Evolutionary conservation across 92 coral and sea anemone genomes (phyloP).

Genomic region (Pocillopora meandrina): DNA sequence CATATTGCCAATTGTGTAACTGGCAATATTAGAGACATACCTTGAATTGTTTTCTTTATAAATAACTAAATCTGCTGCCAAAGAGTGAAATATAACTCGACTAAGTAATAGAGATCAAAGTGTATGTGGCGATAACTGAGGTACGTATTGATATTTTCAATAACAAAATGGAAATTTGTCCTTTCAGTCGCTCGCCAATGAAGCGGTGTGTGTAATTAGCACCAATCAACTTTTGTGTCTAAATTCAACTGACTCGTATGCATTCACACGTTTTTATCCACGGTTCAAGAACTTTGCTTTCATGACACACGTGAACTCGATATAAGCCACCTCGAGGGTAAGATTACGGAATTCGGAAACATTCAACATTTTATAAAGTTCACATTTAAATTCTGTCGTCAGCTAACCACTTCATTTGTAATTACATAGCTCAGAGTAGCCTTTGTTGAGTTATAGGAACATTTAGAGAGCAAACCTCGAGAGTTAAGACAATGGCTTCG

Average conservation of each 20-base stretch:
- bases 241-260: too few species aligned
- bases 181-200: too few species aligned
- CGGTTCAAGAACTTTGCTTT: too few species aligned
- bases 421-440: background rate
- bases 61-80: background rate
- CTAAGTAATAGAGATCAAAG: background rate
- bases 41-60: background rate
- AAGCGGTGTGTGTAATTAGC: too few species aligned
- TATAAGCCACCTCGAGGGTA: background rate
- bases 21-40: slow-evolving; percentile 5
- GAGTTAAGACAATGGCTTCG: background rate
- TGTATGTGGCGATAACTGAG: background rate
- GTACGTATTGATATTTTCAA: slow-evolving; percentile 2
- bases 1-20: too few species aligned
- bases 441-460: background rate
- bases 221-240: too few species aligned
- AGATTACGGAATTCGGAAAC: background rate
- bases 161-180: too few species aligned
- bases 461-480: background rate
- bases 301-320: too few species aligned
- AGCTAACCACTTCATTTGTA: background rate
- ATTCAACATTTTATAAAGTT: background rate
- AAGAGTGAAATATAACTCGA: slow-evolving; percentile 22
- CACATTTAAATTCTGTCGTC: background rate
- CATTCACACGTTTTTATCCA: too few species aligned